Base-by-base conservation (phyloP, 2,113 vertebrate genomes). In the Burhinus bistriatus region DNA sequence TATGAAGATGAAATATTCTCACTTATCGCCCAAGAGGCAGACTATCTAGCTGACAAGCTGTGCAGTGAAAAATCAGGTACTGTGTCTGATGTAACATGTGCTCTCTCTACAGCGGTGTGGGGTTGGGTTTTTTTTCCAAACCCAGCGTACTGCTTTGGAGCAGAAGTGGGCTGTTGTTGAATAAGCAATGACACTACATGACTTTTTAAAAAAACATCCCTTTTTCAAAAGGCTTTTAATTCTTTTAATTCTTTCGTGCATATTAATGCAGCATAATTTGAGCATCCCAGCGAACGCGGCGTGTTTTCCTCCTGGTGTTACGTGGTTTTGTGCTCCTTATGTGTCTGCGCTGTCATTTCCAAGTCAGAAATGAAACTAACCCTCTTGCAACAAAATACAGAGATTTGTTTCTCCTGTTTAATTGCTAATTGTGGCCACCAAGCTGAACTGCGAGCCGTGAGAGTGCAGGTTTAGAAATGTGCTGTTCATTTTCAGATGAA, bases 1-100 rank as follows among this genome's bases (percentile, higher is more conserved):
- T 96, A 98, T 72, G 99, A 99, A 97, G 99, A 99, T 72, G 98
- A 99, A 84, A 99, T 99, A 94, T 92, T 98, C 97, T 97, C 98
- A 83, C 97, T 99, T 94, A 98, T 99, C 97, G 92, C 98, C 96
- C 98, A 94, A 95, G 98, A 98, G 94, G 91, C 95, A 87, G 97
- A 96, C 79, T 80, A 94, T 95, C 98, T 98, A 89, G 98, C 98
- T 79, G 98, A 99, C 98, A 98, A 98, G 98, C 98, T 99, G 96
- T 99, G 99, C 98, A 98, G 89, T 93, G 97, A 97, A 96, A 96
- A 98, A 94, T 98, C 99, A 99, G 99, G 99, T 99, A 99, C 92
- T 96, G 97, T 98, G 97, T 97, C 97, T 97, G 97, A 97, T 97
- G 95, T 96, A 95, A 97, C 97, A 93, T 92, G 96, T 96, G 95